phyloP scores from a whole-genome alignment of 1,140 invertebrate species.

The Dolichoris vasculosae region DNA sequence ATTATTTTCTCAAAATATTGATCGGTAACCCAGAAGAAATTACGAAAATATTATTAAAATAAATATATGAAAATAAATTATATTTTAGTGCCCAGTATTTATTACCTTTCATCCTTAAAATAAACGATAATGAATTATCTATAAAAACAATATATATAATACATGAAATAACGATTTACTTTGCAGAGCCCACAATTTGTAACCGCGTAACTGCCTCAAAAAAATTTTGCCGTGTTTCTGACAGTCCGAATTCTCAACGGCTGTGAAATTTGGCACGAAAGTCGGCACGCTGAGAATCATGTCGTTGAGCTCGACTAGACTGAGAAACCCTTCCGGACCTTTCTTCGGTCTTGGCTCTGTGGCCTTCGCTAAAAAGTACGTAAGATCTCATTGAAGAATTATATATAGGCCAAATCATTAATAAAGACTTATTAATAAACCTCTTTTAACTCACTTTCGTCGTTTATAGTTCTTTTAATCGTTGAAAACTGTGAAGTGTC shows the following conservation, averaged over 20 bases:
- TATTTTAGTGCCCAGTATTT: no score
- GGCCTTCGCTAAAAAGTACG: slow-evolving; percentile 43
- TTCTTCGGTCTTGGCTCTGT: slow-evolving; percentile 57
- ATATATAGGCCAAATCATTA: not conserved
- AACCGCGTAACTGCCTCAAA: slow-evolving; percentile 78
- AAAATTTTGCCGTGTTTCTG: slow-evolving; percentile 81
- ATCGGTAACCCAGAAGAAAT: no score
- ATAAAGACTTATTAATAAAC: not conserved
- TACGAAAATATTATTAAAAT: no score
- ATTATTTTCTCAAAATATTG: no score
- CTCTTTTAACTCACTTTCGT: slow-evolving; percentile 56
- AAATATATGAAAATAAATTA: no score
- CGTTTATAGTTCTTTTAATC: slow-evolving; percentile 52
- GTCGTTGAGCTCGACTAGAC: slow-evolving; percentile 68
- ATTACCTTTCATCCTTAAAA: not conserved
- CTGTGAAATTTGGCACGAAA: slow-evolving; percentile 80
- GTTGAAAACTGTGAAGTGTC: slow-evolving; percentile 32
- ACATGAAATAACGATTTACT: slow-evolving; percentile 74
- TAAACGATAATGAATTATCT: not conserved
- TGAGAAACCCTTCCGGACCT: slow-evolving; percentile 59
- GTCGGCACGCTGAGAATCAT: slow-evolving; percentile 76
- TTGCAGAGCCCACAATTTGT: slow-evolving; percentile 82
- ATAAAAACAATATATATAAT: slow-evolving; percentile 48
- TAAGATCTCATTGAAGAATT: not conserved
- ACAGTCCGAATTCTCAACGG: slow-evolving; percentile 78